Percentiles rank a stretch among this genome's conserved stretches.
phyloP scores from a whole-genome alignment of 2,113 vertebrate species.

The Okapia johnstoni region DNA sequence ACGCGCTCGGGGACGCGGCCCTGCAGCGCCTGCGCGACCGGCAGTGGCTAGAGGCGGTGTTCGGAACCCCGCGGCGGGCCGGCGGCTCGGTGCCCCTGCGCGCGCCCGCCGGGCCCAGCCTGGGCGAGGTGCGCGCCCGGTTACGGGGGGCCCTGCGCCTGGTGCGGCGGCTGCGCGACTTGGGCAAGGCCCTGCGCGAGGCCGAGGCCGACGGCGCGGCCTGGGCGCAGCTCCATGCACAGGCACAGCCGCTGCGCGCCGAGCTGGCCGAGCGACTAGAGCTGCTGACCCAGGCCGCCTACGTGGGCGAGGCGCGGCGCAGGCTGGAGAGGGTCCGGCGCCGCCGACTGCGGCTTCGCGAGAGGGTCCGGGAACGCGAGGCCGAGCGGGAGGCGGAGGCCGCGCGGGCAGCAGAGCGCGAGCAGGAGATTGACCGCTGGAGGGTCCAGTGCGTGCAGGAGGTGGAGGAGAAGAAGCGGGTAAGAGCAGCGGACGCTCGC shows the following conservation, averaged over 20 bases:
- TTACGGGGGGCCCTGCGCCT: conserved; percentile 76
- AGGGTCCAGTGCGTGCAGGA: conserved; percentile 86
- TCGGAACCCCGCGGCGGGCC: background rate
- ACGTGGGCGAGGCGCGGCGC: conserved; percentile 67
- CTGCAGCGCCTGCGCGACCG: conserved; percentile 68
- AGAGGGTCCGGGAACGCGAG: conserved; percentile 68
- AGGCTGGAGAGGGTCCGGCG: conserved; percentile 76
- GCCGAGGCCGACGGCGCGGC: conserved; percentile 68
- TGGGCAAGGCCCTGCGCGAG: conserved; percentile 78
- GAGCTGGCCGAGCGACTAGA: conserved; percentile 74
- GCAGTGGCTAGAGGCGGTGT: conserved; percentile 67
- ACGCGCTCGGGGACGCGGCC: conserved; percentile 62
- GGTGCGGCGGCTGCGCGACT: conserved; percentile 76
- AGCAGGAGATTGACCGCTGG: conserved; percentile 89
- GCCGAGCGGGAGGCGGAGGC: conserved; percentile 76
- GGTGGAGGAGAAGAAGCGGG: conserved; percentile 92
- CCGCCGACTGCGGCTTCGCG: conserved; percentile 80
- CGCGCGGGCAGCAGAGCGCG: conserved; percentile 78
- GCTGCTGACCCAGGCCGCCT: conserved; percentile 73
- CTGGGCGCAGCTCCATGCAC: conserved; percentile 73
- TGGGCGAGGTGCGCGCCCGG: conserved; percentile 64
- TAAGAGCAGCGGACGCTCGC: conserved; percentile 10
- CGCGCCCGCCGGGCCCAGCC: background rate
- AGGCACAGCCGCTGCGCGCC: conserved; percentile 41
- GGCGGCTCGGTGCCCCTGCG: background rate